These are phyloP conservation scores for Anseranas semipalmata DNA, from an alignment of 2,113 vertebrate species.

Conservation along the genomic window DNA sequence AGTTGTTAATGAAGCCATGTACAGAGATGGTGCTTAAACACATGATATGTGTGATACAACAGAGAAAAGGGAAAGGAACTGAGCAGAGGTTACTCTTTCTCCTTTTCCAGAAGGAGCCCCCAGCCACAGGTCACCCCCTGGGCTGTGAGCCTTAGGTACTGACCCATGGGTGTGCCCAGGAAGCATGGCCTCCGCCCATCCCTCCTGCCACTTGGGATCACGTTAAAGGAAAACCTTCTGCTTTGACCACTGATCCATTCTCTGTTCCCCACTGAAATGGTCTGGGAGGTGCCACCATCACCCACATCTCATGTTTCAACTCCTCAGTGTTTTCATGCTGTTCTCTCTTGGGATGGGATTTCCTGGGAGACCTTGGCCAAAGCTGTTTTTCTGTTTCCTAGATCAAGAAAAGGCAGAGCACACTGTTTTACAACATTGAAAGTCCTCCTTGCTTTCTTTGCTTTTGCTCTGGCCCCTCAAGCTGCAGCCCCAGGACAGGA, in stretches of 20 bases:
- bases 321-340: background rate
- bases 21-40: background rate
- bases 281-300: background rate
- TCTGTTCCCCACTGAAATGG: accelerated
- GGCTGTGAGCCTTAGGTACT: accelerated
- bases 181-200: background rate
- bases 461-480: background rate
- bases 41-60: accelerated
- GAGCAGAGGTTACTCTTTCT: background rate
- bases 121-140: background rate
- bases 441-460: background rate
- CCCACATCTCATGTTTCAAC: background rate
- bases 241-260: no score
- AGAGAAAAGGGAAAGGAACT: background rate
- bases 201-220: background rate
- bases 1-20: background rate
- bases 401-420: background rate
- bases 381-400: background rate
- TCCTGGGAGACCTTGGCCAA: background rate
- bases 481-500: background rate
- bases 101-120: background rate
- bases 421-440: background rate
- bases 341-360: background rate
- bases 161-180: background rate
- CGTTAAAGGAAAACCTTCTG: background rate